Evolutionary conservation across 2,888 invertebrate genomes (phyloP).

Genomic region (Clostera curtula): DNA sequence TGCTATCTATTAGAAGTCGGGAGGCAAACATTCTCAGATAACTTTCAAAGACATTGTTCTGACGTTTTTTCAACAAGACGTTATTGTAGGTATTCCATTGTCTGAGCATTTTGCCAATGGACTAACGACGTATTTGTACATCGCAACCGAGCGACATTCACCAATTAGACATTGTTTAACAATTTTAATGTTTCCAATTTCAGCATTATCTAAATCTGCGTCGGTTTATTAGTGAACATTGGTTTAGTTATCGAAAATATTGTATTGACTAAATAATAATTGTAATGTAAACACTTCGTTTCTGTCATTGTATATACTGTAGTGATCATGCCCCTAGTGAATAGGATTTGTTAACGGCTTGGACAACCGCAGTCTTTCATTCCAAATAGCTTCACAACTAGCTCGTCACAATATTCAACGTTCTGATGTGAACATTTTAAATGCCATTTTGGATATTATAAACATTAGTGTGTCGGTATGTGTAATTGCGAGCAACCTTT

Average conservation of each 20-base stretch:
- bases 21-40: slow-evolving; percentile 24
- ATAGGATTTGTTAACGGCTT: slow-evolving; percentile 59
- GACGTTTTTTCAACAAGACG: slow-evolving; percentile 33
- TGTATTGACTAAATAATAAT: slow-evolving; percentile 42
- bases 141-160: slow-evolving; percentile 31
- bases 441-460: slow-evolving; percentile 61
- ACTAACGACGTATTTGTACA: slow-evolving; percentile 16
- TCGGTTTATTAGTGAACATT: slow-evolving; percentile 19
- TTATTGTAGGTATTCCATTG: slow-evolving; percentile 30
- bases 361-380: slow-evolving; percentile 51
- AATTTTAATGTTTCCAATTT: slow-evolving; percentile 22
- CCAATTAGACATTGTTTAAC: slow-evolving; percentile 54
- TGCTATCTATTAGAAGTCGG: slow-evolving; percentile 1
- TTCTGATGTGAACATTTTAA: slow-evolving; percentile 54
- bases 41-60: slow-evolving; percentile 45
- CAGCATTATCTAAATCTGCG: slow-evolving; percentile 14
- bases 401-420: slow-evolving; percentile 52
- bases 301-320: slow-evolving; percentile 60
- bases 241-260: slow-evolving; percentile 20
- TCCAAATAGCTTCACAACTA: slow-evolving; percentile 59
- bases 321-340: slow-evolving; percentile 60
- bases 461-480: slow-evolving; percentile 57
- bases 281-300: slow-evolving; percentile 48
- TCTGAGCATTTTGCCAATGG: slow-evolving; percentile 20
- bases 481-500: slow-evolving; percentile 63